These are phyloP conservation scores for Myotis findleyi DNA, from an alignment of 2,797 vertebrate genomes.

Conservation along the genomic window DNA sequence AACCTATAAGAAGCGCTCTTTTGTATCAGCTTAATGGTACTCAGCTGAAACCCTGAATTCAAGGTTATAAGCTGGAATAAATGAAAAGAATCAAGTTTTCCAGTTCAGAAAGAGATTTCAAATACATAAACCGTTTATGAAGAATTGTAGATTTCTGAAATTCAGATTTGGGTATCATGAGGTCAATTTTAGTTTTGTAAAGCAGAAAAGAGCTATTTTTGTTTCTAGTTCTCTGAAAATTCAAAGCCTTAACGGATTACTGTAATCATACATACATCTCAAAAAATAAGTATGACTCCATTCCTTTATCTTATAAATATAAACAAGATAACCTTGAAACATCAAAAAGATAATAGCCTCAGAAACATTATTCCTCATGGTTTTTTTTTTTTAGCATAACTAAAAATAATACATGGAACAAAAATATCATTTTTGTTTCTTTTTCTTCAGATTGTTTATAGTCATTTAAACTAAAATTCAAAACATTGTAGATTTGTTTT, in stretches of 20 bases:
- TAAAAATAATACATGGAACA: neutral
- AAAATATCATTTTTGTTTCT: neutral
- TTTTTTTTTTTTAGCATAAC: slow-evolving; percentile 17
- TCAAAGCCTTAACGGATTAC: neutral
- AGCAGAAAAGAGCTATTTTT: neutral
- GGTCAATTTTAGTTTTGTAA: neutral
- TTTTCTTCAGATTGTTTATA: slow-evolving; percentile 26
- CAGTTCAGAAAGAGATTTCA: slow-evolving; percentile 25
- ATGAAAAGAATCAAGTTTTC: neutral
- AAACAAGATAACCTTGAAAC: slow-evolving; percentile 4
- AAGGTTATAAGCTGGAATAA: neutral
- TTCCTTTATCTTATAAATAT: slow-evolving; percentile 19
- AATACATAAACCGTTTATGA: neutral
- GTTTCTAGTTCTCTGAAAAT: slow-evolving; percentile 1
- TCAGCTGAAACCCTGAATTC: neutral
- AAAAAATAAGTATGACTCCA: slow-evolving; percentile 9
- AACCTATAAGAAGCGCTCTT: neutral
- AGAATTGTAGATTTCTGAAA: slow-evolving; percentile 31
- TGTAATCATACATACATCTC: neutral
- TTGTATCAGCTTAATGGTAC: neutral
- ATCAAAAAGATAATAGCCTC: neutral
- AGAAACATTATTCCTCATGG: neutral
- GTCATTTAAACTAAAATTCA: slow-evolving; percentile 36
- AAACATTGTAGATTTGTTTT: neutral
- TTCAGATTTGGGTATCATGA: neutral